A percentile compares a stretch with the other conserved stretches of the same genome.
Evolutionary conservation across 1,140 invertebrate species (phyloP).

Genomic region (Drosophila burlai): DNA sequence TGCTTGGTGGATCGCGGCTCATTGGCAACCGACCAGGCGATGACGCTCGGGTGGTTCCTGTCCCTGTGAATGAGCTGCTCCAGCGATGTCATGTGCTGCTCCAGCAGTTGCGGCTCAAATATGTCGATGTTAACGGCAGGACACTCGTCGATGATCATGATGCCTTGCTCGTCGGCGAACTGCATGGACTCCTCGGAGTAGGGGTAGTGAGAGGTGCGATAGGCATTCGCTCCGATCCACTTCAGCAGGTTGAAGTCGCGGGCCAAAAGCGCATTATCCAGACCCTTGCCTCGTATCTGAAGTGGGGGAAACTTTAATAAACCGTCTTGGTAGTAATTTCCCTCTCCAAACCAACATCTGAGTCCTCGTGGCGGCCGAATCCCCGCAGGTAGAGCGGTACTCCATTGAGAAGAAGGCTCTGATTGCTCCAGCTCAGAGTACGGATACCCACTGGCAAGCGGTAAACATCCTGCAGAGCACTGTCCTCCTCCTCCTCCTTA

Average conservation of each 20-base stretch:
- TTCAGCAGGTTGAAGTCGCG: conserved; percentile 97
- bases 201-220: conserved; percentile 99
- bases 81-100: conserved; percentile 93
- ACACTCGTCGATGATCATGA: conserved; percentile 98
- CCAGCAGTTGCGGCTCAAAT: conserved; percentile 86
- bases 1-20: conserved; percentile 91
- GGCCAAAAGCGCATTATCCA: conserved; percentile 93
- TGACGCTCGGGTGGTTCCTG: conserved; percentile 96
- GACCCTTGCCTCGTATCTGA: conserved; percentile 94
- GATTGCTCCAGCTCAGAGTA: conserved; percentile 91
- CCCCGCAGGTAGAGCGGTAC: conserved; percentile 95
- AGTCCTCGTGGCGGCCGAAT: conserved; percentile 98
- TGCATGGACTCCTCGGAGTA: conserved; percentile 99
- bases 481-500: conserved; percentile 49
- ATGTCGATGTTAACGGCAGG: conserved; percentile 94
- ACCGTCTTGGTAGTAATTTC: background rate
- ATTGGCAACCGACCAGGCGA: conserved; percentile 98
- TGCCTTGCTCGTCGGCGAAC: conserved; percentile 96
- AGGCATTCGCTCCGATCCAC: conserved; percentile 98
- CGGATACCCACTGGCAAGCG: conserved; percentile 94
- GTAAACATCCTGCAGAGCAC: conserved; percentile 90
- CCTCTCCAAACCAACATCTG: conserved; percentile 88
- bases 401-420: conserved; percentile 92
- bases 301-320: conserved; percentile 40
- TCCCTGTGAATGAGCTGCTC: conserved; percentile 95